These are phyloP conservation scores for Drosophila suzukii DNA, from an alignment of 1,140 invertebrate species.

Conservation along the genomic window DNA sequence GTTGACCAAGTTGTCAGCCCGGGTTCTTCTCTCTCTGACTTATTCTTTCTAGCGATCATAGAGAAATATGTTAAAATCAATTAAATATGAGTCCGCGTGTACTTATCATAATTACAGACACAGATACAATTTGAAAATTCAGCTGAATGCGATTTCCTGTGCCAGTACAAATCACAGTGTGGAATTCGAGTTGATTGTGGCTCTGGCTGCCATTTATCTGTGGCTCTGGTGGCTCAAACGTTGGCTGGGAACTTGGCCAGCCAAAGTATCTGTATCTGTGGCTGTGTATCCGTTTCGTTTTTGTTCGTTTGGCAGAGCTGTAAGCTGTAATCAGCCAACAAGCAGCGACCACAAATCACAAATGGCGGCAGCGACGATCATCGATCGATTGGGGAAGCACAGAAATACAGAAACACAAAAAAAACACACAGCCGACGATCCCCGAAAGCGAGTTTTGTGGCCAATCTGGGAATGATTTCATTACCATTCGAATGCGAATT, in stretches of 20 bases:
- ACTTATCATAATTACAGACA: conserved; percentile 79
- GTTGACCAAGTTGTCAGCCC: conserved; percentile 59
- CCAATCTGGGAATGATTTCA: conserved; percentile 69
- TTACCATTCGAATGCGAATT: conserved; percentile 67
- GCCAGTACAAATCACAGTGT: conserved; percentile 67
- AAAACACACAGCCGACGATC: conserved; percentile 12
- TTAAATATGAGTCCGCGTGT: conserved; percentile 66
- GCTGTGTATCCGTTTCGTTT: conserved; percentile 55
- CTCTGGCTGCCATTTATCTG: conserved; percentile 60
- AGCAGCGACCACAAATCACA: conserved; percentile 68
- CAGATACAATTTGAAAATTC: conserved; percentile 49
- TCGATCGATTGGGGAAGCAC: conserved; percentile 20
- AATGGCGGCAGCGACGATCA: conserved; percentile 58
- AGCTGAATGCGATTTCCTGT: conserved; percentile 74
- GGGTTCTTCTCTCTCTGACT: conserved; percentile 1
- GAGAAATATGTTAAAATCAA: conserved; percentile 71
- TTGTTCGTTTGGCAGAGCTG: conserved; percentile 32
- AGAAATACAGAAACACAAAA: conserved; percentile 5
- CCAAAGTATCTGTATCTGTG: conserved; percentile 31
- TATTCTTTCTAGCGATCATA: conserved; percentile 41
- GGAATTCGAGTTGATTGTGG: conserved; percentile 60
- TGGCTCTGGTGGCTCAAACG: conserved; percentile 13
- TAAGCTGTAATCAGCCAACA: conserved; percentile 70
- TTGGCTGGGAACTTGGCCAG: conserved; percentile 43
- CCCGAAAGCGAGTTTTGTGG: conserved; percentile 53